Base-by-base conservation (phyloP, 2,797 vertebrate genomes). In the Geotrypetes seraphini region DNA sequence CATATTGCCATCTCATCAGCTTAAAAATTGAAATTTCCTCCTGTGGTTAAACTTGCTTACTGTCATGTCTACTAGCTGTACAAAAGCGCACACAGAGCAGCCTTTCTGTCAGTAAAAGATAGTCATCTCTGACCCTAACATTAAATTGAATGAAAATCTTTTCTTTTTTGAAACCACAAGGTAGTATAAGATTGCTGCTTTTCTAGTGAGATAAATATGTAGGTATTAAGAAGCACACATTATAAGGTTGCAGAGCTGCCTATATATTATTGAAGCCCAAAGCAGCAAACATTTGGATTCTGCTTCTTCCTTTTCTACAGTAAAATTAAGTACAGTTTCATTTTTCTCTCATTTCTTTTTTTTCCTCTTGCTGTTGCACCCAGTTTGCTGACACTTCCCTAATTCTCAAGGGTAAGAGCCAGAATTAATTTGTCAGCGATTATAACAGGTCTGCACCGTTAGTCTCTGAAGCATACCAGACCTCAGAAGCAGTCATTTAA, bases 21-120 rank as follows among this genome's bases (percentile, higher is more conserved):
- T 31, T 62, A 41, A 53, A 59, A 61, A 56, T 50, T 26, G 50
- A 53, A 46, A 47, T 53, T 47, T 61, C 22, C 8, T 37, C 5
- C 23, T 42, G 12, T 48, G 30, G 39, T 48, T 57, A 45, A 55
- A 33, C 22, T 50, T 53, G 10, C 18, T 47, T 47, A 36, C 10
- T 38, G 19, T 19, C 47, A 4, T 6, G 7, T 50, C 53, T 53
- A 9, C 13, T 45, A 21, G 17, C 1, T 7, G 4, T 14, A 18
- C 37, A 35, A 32, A 67, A 53, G 32, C 6, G 7, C 9, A 13
- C 16, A 24, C 3, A 16, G 19, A 31, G 2, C 22, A 29, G 5
- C 13, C 40, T 48, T 30, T 33, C 34, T 28, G 10, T 46, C 37
- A 44, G 16, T 33, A 45, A 12, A 19, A 55, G 18, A 26, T 12